Evolutionary conservation across 2,888 invertebrate genomes (phyloP).

Genomic region (Acleris emargana): DNA sequence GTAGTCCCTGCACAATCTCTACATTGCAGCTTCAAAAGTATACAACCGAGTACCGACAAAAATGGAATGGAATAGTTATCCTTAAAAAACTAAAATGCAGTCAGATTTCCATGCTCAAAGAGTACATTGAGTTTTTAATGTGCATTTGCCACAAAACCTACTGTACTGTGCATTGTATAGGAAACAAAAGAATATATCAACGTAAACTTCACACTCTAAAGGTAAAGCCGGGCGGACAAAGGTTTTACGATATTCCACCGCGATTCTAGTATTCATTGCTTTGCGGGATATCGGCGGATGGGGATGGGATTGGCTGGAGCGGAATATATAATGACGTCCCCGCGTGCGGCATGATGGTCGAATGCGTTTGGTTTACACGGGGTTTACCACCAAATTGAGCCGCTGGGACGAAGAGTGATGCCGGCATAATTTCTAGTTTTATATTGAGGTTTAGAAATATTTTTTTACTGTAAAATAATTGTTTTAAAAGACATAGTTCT

Average conservation of each 20-base stretch:
- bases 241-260: constrained; percentile 19
- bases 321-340: constrained; percentile 35
- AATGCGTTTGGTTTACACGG: constrained; percentile 25
- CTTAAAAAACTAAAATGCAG: no score
- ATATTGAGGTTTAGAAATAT: no score
- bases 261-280: constrained; percentile 22
- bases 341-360: constrained; percentile 33
- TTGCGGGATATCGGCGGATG: constrained; percentile 31
- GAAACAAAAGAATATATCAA: constrained; percentile 2
- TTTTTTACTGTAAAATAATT: no score
- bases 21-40: no score
- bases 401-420: constrained; percentile 8
- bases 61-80: no score
- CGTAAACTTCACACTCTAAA: constrained; percentile 1
- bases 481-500: no score
- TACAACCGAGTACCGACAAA: no score
- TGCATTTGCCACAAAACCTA: no score
- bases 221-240: constrained; percentile 6
- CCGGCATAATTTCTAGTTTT: background rate
- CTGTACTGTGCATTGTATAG: no score
- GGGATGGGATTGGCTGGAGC: constrained; percentile 28
- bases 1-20: no score
- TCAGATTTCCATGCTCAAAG: no score
- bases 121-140: no score
- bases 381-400: constrained; percentile 26